A percentile compares a stretch with the other conserved stretches of the same genome.
Conservation (phyloP, 92 coral and sea anemone species). For the Diadumene lineata region DNA sequence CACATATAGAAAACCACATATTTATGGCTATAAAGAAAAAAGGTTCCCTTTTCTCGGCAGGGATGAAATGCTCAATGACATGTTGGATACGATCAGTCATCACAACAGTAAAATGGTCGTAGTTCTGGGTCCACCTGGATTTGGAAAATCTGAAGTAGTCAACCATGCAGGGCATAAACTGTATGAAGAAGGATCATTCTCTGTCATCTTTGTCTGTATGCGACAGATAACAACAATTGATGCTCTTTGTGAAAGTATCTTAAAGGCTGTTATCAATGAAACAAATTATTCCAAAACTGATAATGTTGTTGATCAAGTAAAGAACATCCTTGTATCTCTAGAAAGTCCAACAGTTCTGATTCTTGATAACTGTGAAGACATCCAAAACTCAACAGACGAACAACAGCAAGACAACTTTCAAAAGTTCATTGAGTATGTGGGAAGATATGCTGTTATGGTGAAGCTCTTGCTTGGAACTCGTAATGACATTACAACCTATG, state of each 20-base stretch:
- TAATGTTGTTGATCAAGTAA: constrained; percentile 30
- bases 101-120: constrained; percentile 17
- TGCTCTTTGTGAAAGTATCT: constrained; percentile 21
- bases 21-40: too few relatives aligned
- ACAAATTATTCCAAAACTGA: constrained; percentile 7
- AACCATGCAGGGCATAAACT: constrained; percentile 35
- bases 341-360: constrained; percentile 31
- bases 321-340: constrained; percentile 9
- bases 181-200: background rate
- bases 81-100: background rate
- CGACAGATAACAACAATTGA: constrained; percentile 11
- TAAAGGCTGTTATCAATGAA: constrained; percentile 26
- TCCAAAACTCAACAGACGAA: constrained; percentile 29
- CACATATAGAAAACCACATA: too few relatives aligned
- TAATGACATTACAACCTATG: background rate
- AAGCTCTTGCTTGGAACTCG: constrained; percentile 26
- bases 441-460: constrained; percentile 8
- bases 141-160: constrained; percentile 52
- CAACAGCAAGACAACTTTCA: constrained; percentile 23
- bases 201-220: constrained; percentile 17
- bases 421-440: constrained; percentile 29
- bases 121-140: constrained; percentile 42
- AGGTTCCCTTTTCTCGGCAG: constrained; percentile 31
- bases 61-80: background rate
- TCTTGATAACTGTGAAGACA: constrained; percentile 53